phyloP scores from a whole-genome alignment of 2,113 vertebrate species.

The Fregata magnificens region DNA sequence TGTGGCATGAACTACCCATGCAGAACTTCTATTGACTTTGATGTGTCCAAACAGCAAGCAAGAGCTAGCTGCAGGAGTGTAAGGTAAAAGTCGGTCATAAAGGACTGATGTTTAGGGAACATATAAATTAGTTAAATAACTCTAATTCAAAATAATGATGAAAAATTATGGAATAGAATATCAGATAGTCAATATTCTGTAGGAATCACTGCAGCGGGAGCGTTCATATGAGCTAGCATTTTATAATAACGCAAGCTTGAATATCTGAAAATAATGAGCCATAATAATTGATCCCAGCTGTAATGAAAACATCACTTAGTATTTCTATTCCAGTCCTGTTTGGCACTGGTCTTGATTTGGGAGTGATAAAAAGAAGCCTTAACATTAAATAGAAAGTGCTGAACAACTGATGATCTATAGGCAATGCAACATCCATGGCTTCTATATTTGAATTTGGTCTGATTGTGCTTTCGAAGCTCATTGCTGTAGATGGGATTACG shows the following conservation, averaged over 20 bases:
- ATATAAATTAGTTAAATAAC: not conserved
- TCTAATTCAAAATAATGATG: not conserved
- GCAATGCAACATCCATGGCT: not conserved
- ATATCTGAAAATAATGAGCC: slow-evolving; percentile 23
- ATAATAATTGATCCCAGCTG: slow-evolving; percentile 1
- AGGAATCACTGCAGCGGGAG: not conserved
- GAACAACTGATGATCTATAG: not conserved
- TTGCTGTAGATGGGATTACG: not conserved
- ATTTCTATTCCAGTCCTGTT: not conserved
- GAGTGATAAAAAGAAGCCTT: not conserved
- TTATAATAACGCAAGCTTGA: not conserved
- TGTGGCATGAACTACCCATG: not conserved
- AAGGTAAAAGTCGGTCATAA: not conserved
- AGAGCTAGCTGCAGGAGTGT: not conserved
- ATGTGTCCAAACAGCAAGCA: not conserved
- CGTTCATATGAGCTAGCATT: not conserved
- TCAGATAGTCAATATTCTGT: not conserved
- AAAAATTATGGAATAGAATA: not conserved
- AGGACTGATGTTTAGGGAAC: not conserved
- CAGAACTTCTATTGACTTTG: not conserved
- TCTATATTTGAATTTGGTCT: not conserved
- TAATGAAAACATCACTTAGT: not conserved
- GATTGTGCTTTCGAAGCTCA: not conserved
- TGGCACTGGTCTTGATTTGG: not conserved
- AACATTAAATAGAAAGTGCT: not conserved